Conservation (phyloP, 2,113 vertebrate species). For the Calidris pugnax region DNA sequence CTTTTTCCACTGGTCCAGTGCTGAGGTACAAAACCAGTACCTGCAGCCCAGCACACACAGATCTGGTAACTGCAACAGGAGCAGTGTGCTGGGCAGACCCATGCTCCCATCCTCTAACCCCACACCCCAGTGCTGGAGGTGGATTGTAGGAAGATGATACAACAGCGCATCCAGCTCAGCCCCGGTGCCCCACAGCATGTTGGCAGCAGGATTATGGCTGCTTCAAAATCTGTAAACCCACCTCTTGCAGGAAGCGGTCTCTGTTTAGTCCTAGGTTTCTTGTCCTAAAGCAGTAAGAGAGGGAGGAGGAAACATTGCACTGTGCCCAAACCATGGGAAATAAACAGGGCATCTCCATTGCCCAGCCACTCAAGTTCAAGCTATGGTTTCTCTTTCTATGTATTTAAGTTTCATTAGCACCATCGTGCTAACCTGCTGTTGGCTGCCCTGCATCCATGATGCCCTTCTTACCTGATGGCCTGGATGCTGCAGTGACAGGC, state of each 20-base stretch:
- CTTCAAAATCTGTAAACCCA: background rate
- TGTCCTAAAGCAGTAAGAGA: background rate
- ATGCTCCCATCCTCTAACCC: background rate
- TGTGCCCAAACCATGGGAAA: background rate
- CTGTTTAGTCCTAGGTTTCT: background rate
- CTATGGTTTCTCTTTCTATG: background rate
- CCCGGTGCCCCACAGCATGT: background rate
- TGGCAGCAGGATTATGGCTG: background rate
- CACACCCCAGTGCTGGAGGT: background rate
- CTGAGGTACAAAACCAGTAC: background rate
- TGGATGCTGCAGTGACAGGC: background rate
- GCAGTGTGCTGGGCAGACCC: background rate
- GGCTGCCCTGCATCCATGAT: background rate
- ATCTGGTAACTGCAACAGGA: background rate
- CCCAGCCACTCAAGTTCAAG: background rate
- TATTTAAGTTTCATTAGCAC: background rate
- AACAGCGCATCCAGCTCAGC: background rate
- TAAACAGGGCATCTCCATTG: background rate
- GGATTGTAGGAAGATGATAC: fast-evolving
- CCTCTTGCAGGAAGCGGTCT: background rate
- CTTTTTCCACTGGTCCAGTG: background rate
- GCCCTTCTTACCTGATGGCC: background rate
- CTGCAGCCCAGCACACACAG: background rate
- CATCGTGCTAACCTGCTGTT: background rate
- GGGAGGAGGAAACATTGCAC: background rate